phyloP scores from a whole-genome alignment of 1,140 invertebrate species.

The Leucophenga varia region DNA sequence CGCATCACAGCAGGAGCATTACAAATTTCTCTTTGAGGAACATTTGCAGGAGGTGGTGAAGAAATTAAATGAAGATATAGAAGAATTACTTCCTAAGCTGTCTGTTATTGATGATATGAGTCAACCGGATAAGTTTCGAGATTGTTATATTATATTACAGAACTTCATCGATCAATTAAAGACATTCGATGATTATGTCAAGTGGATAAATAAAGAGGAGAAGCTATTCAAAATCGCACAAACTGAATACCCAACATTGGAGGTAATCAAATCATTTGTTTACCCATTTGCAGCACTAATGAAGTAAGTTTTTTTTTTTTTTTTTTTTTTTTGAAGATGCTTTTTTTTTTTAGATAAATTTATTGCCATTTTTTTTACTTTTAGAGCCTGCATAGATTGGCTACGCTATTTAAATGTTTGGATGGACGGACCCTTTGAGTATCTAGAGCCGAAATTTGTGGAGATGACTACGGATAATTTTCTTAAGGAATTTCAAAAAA shows the following conservation, averaged over 20 bases:
- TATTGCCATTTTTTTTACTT: neutral
- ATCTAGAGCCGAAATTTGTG: conserved; percentile 71
- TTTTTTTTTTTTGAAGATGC: neutral
- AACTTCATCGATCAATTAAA: conserved; percentile 74
- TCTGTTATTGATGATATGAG: conserved; percentile 71
- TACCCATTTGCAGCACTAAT: conserved; percentile 70
- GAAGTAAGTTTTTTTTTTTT: conserved; percentile 53
- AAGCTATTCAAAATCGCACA: conserved; percentile 77
- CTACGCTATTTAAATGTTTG: conserved; percentile 79
- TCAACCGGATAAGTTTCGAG: conserved; percentile 63
- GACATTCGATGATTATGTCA: conserved; percentile 70
- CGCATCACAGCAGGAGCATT: conserved; percentile 72
- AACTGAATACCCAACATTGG: conserved; percentile 72
- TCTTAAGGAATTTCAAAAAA: conserved; percentile 73
- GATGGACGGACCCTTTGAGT: conserved; percentile 89
- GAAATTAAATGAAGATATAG: conserved; percentile 68
- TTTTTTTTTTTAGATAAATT: neutral
- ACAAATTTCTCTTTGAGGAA: conserved; percentile 81
- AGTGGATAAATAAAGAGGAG: conserved; percentile 90
- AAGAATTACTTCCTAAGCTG: conserved; percentile 70
- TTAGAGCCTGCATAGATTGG: conserved; percentile 68
- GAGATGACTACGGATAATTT: conserved; percentile 73
- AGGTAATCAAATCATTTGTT: conserved; percentile 70
- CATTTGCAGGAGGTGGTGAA: conserved; percentile 67
- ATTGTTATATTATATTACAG: conserved; percentile 70